Conservation (phyloP, 2,888 invertebrate species). For the Scotopteryx bipunctaria region DNA sequence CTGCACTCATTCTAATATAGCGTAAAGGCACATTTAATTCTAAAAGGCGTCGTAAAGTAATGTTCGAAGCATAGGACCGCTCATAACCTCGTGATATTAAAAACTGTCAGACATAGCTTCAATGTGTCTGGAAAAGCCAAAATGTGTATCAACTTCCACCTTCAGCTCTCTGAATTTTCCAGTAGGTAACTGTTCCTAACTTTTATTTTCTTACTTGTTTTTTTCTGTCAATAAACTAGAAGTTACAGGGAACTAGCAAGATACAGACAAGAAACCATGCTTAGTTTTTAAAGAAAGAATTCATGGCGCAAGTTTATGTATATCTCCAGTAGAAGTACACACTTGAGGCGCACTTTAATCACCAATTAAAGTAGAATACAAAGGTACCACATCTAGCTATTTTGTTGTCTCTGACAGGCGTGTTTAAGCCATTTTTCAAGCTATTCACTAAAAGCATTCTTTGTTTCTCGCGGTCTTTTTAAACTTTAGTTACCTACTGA, state of each 20-base stretch:
- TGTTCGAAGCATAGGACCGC: constrained; percentile 18
- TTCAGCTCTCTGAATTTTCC: no score
- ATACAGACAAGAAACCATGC: no score
- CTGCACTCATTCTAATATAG: background rate
- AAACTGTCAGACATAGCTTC: constrained; percentile 39
- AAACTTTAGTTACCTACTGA: constrained; percentile 39
- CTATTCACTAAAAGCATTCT: constrained; percentile 51
- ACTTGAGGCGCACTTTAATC: no score
- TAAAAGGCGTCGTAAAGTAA: constrained; percentile 13
- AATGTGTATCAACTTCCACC: background rate
- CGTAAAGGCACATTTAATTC: background rate
- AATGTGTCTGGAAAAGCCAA: constrained; percentile 9
- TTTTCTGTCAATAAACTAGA: no score
- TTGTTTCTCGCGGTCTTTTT: constrained; percentile 46
- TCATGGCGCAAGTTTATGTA: no score
- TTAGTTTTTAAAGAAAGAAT: no score
- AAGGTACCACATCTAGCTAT: constrained; percentile 33
- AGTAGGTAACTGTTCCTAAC: no score
- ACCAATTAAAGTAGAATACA: no score
- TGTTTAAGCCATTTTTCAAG: constrained; percentile 51
- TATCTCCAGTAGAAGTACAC: no score
- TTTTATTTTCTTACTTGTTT: no score
- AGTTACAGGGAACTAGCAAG: no score
- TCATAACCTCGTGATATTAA: constrained; percentile 48
- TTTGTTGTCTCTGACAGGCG: constrained; percentile 22